Evolutionary conservation across 2,797 vertebrate species (phyloP), one percentile per base, ranked within the genome.

Genomic region (Sardinella longiceps): DNA sequence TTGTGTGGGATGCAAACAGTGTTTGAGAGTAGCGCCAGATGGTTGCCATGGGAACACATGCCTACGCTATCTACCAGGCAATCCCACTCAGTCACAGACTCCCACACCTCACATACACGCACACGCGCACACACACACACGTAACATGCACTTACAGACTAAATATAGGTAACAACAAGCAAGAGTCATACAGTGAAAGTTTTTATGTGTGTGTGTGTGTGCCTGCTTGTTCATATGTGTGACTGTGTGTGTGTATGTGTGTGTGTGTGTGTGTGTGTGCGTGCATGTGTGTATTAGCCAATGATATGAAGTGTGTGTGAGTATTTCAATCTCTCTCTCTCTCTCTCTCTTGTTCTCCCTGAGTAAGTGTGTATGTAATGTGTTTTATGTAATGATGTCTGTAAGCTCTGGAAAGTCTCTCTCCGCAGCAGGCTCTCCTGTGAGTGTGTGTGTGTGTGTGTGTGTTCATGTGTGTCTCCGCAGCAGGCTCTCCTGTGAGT

Each of bases 51-150:
- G 93, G 84, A 94, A 96, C 94, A 86, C n/a, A 92, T 94, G 93
- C 94, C 95, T 94, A 95, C 95, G 94, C 94, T 91, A 94, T 93
- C 93, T 93, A 94, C 93, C 94, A 95, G 95, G 95, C 95, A 95
- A 94, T 95, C 94, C 95, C 94, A 95, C 95, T 95, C 95, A 94
- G 92, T 90, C 91, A 94, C 92, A 93, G 91, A 89, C 91, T 87
- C 93, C 92, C 92, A 91, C 90, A 88, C 86, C 87, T 87, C 84
- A 81, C 23, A 14, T 33, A 60, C 33, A 88, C 83, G 70, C 23
- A 63, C 81, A 82, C 82, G 58, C 39, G 30, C 84, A 66, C 80
- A 37, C 58, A 63, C 58, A 30, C n/a, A 63, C 63, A 70, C 30
- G 30, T 74, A 74, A 74, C 66, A 37, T 37, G 14, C 12, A 33